Evolutionary conservation across 37 sponge, comb jelly and placozoan species (phyloP).

Genomic region (Geodia barretti): DNA sequence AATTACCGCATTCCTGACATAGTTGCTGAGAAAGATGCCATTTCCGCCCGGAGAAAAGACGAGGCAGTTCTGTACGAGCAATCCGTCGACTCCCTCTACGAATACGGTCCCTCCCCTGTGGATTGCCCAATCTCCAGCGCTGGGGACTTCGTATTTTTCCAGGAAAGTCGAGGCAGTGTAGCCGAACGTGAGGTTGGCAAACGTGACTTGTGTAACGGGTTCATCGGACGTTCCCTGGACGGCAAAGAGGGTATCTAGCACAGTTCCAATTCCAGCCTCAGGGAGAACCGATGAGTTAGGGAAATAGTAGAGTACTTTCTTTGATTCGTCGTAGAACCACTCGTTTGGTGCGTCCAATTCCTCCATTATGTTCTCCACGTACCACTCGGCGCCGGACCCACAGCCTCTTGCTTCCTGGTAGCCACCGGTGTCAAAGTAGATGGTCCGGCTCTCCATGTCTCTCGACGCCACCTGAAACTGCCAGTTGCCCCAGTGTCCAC

Average conservation of each 20-base stretch:
- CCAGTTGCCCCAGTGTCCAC: slow-evolving; percentile 76
- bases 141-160: slow-evolving; percentile 58
- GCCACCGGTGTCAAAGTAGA: slow-evolving; percentile 62
- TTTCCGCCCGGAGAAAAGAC: slow-evolving; percentile 68
- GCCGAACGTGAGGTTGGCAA: slow-evolving; percentile 37
- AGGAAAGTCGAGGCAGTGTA: slow-evolving; percentile 70
- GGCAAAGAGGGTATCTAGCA: slow-evolving; percentile 30
- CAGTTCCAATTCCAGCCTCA: slow-evolving; percentile 27
- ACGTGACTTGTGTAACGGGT: slow-evolving; percentile 37
- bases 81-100: slow-evolving; percentile 50
- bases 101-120: slow-evolving; percentile 58
- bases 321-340: slow-evolving; percentile 60
- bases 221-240: slow-evolving; percentile 17
- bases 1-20: slow-evolving; percentile 53
- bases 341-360: slow-evolving; percentile 71
- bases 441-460: slow-evolving; percentile 8
- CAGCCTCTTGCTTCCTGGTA: slow-evolving; percentile 76
- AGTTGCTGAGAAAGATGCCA: slow-evolving; percentile 47
- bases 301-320: slow-evolving; percentile 48
- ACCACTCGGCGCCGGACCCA: slow-evolving; percentile 48
- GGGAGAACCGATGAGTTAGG: slow-evolving; percentile 38
- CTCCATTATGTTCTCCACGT: slow-evolving; percentile 63
- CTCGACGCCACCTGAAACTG: slow-evolving; percentile 53
- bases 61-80: slow-evolving; percentile 25
- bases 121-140: slow-evolving; percentile 69